Evolutionary conservation across 2,888 invertebrate species (phyloP).

Genomic region (Synanthedon formicaeformis): DNA sequence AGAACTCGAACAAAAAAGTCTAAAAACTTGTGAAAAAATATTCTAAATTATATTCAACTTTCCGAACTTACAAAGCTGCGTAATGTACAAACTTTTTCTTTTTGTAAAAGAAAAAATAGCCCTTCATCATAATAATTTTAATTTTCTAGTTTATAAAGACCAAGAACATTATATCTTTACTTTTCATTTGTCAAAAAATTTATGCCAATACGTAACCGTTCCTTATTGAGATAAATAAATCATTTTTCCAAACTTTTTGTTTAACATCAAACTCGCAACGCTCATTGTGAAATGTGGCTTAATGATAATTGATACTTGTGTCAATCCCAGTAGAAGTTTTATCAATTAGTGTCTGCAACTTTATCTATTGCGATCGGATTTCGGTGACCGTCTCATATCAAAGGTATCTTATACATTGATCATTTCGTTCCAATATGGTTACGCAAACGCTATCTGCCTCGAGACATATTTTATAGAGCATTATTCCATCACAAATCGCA

Average conservation of each 20-base stretch:
- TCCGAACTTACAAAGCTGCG: not conserved
- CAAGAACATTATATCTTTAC: not conserved
- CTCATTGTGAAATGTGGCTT: constrained; percentile 5
- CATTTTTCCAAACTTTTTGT: constrained; percentile 4
- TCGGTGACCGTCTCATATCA: constrained; percentile 5
- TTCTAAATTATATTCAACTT: not conserved
- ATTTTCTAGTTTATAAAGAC: not conserved
- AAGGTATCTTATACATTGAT: constrained; percentile 10
- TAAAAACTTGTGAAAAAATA: not conserved
- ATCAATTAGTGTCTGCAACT: constrained; percentile 23
- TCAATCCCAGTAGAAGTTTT: constrained; percentile 28
- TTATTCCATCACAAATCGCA: constrained; percentile 32
- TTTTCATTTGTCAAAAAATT: too few relatives aligned
- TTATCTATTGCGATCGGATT: constrained; percentile 21
- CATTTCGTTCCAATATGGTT: constrained; percentile 11
- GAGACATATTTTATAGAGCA: constrained; percentile 34
- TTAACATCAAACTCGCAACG: constrained; percentile 8
- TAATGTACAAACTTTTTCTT: not conserved
- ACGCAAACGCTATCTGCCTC: constrained; percentile 25
- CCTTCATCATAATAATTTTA: not conserved
- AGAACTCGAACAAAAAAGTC: not conserved
- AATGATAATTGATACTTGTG: constrained; percentile 30
- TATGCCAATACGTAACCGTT: not conserved
- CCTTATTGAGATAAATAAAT: constrained; percentile 3
- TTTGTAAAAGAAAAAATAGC: not conserved